These are phyloP conservation scores for Osmerus eperlanus DNA, from an alignment of 2,113 vertebrate genomes.

Conservation along the genomic window DNA sequence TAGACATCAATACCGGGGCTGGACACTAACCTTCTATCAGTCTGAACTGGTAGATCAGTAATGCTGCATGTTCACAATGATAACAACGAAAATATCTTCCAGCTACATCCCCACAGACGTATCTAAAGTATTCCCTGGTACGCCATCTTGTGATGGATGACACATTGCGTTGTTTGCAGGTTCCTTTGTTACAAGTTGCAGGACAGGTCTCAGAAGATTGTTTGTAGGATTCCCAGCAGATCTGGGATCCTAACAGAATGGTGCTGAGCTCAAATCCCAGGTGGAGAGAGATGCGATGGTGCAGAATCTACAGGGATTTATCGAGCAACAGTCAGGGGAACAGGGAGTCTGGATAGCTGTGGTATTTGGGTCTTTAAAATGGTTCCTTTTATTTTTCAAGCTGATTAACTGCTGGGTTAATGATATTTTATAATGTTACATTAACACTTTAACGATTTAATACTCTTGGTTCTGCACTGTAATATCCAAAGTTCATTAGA, in stretches of 20 bases:
- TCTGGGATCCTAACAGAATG: background rate
- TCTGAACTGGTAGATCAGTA: background rate
- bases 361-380: constrained; percentile 51
- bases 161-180: background rate
- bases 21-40: constrained; percentile 18
- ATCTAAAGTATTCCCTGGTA: no score
- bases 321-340: background rate
- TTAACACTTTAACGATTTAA: constrained; percentile 70
- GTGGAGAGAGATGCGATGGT: background rate
- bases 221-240: constrained; percentile 19
- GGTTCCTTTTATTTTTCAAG: constrained; percentile 50
- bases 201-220: constrained; percentile 3
- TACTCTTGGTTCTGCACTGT: constrained; percentile 58
- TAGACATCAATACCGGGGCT: constrained; percentile 50
- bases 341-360: constrained; percentile 39
- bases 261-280: constrained; percentile 14
- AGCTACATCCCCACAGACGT: no score
- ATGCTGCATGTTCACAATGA: constrained; percentile 17
- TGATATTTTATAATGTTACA: constrained; percentile 70
- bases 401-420: constrained; percentile 67
- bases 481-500: constrained; percentile 71
- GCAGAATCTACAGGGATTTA: constrained; percentile 14
- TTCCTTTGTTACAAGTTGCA: background rate
- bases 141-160: background rate
- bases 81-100: no score